Evolutionary conservation across 2,113 vertebrate species (phyloP).

Genomic region (Thunnus thynnus): DNA sequence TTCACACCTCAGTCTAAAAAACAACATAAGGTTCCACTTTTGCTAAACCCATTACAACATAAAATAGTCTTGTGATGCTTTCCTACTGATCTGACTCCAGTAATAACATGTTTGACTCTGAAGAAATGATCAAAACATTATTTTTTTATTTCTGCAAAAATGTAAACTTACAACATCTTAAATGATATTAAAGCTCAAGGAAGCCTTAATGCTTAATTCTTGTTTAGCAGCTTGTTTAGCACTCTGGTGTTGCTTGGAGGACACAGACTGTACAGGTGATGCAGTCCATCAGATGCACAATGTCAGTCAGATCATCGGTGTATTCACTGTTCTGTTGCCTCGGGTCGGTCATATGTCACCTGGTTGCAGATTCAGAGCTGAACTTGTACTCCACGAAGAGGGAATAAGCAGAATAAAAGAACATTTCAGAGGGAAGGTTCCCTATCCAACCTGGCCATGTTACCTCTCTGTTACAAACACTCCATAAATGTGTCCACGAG

Average conservation of each 20-base stretch:
- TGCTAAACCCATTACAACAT: neutral
- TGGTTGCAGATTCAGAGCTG: neutral
- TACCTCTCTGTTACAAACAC: neutral
- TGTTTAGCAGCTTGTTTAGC: neutral
- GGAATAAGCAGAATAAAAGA: neutral
- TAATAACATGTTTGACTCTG: neutral
- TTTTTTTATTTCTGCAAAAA: neutral
- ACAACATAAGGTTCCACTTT: neutral
- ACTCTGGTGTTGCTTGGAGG: neutral
- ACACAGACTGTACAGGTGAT: neutral
- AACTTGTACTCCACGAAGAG: neutral
- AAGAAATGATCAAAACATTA: too few species aligned
- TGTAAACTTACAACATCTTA: neutral
- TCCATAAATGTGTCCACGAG: neutral
- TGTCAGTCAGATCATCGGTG: neutral
- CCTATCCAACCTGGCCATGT: neutral
- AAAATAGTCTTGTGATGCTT: neutral
- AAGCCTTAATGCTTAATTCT: neutral
- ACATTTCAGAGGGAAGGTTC: neutral
- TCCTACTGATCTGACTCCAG: neutral
- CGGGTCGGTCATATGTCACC: neutral
- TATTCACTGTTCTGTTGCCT: neutral
- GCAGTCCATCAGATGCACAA: neutral
- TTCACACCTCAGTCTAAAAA: constrained; percentile 3
- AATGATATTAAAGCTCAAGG: neutral